Conservation (phyloP, 2,888 invertebrate genomes). For the Sinopyrophorus schimmeli region DNA sequence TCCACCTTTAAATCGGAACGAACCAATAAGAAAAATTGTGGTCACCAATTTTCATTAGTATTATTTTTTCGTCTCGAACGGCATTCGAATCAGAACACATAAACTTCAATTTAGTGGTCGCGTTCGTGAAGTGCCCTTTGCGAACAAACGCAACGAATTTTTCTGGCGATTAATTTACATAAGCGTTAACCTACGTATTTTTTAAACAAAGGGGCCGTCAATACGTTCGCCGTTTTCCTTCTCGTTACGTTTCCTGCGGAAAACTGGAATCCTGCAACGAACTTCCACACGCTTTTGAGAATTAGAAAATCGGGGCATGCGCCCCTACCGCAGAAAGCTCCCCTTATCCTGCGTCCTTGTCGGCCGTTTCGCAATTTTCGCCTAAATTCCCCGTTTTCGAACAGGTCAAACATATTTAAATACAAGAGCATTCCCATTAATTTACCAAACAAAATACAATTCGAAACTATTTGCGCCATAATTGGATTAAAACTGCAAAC, state of each 20-base stretch:
- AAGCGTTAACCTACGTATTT: conserved; percentile 7
- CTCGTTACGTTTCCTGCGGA: conserved; percentile 22
- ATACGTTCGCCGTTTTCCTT: conserved; percentile 18
- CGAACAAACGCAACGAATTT: no score
- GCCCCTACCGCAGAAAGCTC: conserved; percentile 14
- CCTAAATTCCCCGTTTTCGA: conserved; percentile 22
- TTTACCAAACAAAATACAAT: no score
- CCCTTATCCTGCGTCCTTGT: conserved; percentile 20
- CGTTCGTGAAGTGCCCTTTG: no score
- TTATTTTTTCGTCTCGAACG: no score
- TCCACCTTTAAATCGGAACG: no score
- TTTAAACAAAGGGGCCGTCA: conserved; percentile 20
- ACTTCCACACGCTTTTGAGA: conserved; percentile 24
- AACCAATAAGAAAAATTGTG: no score
- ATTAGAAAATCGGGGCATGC: conserved; percentile 24
- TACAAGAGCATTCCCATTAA: no score
- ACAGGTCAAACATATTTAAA: conserved; percentile 15
- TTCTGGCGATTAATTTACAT: conserved; percentile 6
- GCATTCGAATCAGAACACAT: no score
- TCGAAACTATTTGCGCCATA: no score
- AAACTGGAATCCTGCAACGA: conserved; percentile 18
- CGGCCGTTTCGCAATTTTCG: conserved; percentile 25
- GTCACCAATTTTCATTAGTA: no score
- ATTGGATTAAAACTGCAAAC: not conserved
- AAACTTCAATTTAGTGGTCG: no score